Base-by-base conservation (phyloP, 2,797 vertebrate species). In the Zonotrichia albicollis region DNA sequence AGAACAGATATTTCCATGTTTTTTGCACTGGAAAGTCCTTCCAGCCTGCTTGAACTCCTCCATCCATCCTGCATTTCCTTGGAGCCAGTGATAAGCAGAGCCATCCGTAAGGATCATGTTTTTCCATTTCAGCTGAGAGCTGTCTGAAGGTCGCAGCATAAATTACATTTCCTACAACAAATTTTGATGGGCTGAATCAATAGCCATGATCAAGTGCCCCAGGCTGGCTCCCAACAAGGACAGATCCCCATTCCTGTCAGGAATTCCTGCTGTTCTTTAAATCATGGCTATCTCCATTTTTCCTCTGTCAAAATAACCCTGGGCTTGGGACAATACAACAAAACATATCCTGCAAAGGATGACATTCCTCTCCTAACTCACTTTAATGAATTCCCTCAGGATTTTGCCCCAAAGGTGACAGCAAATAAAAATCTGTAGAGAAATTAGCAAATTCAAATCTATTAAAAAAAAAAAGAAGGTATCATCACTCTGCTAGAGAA, bases 171-270 rank as follows among this genome's bases (percentile, higher is more conserved):
- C 64, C 65, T 22, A 40, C 81, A 67, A 50, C 75, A 55, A 55
- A 53, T 82, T 91, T 50, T 79, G 94, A 94, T 82, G 75, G 89
- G 71, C 36, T 53, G 64, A 90, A 93, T 96, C 95, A 90, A 95
- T 96, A 80, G 4, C 43, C 48, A 29, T 85, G 91, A 91, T 87
- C 67, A 55, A 95, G 60, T 6, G 46, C 42, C 26, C 46, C 8
- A 19, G n/a, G 45, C 76, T 48, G 88, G 67, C 51, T 93, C 84
- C 51, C 86, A 95, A 12, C 81, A 95, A 92, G 91, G 92, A 76
- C 91, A 90, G 91, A 67, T 82, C 81, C 62, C 78, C 78, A 71
- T 26, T 94, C 57, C 60, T 91, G 84, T 57, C 87, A 89, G 67
- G 94, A 94, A 92, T 93, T 89, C 87, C 32, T 90, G 16, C 53